Base-by-base conservation (phyloP, 2,888 invertebrate species). In the Polyommatus icarus region DNA sequence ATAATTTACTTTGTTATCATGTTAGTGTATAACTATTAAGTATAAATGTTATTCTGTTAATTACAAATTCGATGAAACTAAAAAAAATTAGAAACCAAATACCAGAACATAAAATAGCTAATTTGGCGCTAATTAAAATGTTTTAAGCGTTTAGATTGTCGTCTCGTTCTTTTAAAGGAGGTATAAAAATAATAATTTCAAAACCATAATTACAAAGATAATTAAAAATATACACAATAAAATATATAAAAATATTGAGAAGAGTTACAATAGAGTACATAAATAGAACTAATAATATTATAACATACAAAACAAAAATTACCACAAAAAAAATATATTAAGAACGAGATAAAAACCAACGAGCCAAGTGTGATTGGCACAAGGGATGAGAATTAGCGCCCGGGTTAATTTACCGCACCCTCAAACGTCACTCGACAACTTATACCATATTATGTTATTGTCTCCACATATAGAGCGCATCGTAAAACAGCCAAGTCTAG, bases 401-500 rank as follows among this genome's bases (percentile, higher is more conserved):
- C 81, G 57, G 83, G 87, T 87, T 86, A 87, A 84, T 84, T 80
- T 75, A 84, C 84, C 85, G 82, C 84, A 83, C 81, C 86, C 85
- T 79, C 78, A 76, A 67, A 82, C 80, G 81, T 81, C 82, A 84
- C 82, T 83, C 79, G 81, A 81, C 82, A 83, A 82, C 78, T 80
- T 81, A 80, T 78, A 82, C 80, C 80, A 81, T 79, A 76, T 75
- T 80, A 67, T 78, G 82, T 84, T 82, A 82, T 83, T 82, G 82
- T 78, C 78, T 83, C 83, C 87, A 90, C 88, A 89, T 85, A 85
- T 84, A 86, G 87, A 90, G 89, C 88, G 85, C 85, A 85, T 87
- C 83, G 84, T 82, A 87, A 84, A 89, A 89, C 92, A 92, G 91
- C 91, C 91, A 91, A 89, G 84, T 88, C 90, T 91, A 91, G 87